A percentile compares a stretch with the other conserved stretches of the same genome.
Conservation (phyloP, 64 coral and sea anemone genomes). For the Stichodactyla mertensii region DNA sequence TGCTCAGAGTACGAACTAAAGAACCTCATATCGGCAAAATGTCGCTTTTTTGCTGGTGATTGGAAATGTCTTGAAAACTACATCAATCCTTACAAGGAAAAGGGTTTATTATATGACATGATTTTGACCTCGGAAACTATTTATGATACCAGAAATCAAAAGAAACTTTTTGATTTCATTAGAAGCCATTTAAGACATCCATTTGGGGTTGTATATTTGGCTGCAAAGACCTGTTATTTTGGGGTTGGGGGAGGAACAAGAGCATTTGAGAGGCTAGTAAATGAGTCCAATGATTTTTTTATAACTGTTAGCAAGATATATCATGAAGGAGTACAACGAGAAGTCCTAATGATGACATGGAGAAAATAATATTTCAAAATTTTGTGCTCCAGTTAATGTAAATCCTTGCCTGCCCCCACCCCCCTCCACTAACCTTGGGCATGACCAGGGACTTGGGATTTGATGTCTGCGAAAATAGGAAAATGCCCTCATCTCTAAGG, state of each 20-base stretch:
- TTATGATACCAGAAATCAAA: constrained; percentile 62
- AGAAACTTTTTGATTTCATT: constrained; percentile 60
- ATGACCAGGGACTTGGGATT: no score
- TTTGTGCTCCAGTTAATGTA: no score
- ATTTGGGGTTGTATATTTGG: constrained; percentile 65
- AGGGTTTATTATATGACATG: constrained; percentile 63
- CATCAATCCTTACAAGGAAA: constrained; percentile 45
- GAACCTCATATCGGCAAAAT: constrained; percentile 24
- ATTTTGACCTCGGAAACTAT: constrained; percentile 97
- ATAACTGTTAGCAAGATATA: background rate
- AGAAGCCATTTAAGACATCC: constrained; percentile 60
- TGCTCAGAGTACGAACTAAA: background rate
- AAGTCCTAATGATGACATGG: background rate
- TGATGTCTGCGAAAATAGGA: no score
- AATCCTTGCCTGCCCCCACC: no score
- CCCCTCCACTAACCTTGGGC: no score
- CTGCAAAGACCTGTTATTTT: constrained; percentile 96
- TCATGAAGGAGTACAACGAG: background rate
- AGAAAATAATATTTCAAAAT: background rate
- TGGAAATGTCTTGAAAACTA: constrained; percentile 57
- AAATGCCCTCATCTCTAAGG: no score
- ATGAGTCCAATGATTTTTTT: background rate
- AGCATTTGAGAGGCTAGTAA: background rate
- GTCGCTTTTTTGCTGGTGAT: constrained; percentile 80
- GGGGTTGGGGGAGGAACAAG: constrained; percentile 92